A percentile compares a stretch with the other conserved stretches of the same genome.
phyloP scores from a whole-genome alignment of 2,888 invertebrate species.

The Saturnia japonica region DNA sequence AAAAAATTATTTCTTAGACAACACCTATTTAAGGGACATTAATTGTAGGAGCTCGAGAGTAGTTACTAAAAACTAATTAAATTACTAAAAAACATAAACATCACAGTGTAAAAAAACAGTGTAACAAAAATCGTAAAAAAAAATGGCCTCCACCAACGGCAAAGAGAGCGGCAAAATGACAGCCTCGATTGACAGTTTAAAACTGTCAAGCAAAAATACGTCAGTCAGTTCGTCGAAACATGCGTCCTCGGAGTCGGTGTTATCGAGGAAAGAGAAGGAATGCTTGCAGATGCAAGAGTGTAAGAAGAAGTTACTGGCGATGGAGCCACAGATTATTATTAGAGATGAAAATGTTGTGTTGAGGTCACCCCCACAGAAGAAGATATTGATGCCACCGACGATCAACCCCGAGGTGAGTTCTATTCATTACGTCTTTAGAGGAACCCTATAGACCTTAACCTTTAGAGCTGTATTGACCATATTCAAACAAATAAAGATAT shows the following conservation, averaged over 20 bases:
- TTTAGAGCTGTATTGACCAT: no score
- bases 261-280: constrained; percentile 74
- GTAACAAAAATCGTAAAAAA: constrained; percentile 29
- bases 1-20: not conserved
- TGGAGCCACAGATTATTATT: constrained; percentile 77
- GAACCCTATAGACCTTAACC: no score
- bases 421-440: no score
- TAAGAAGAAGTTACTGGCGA: constrained; percentile 73
- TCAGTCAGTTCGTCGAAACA: constrained; percentile 71
- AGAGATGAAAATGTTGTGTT: constrained; percentile 75
- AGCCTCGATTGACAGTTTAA: constrained; percentile 74
- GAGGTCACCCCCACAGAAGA: constrained; percentile 76
- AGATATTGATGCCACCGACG: constrained; percentile 73
- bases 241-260: constrained; percentile 74
- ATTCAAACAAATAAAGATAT: no score
- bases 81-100: not conserved
- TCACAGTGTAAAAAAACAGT: not conserved
- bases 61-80: not conserved
- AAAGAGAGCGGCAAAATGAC: constrained; percentile 73
- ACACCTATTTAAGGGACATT: not conserved
- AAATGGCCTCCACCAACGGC: constrained; percentile 74
- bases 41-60: not conserved
- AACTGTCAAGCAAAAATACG: constrained; percentile 72
- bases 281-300: constrained; percentile 76
- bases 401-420: constrained; percentile 72